phyloP scores from a whole-genome alignment of 2,888 invertebrate genomes.

The Actias luna region DNA sequence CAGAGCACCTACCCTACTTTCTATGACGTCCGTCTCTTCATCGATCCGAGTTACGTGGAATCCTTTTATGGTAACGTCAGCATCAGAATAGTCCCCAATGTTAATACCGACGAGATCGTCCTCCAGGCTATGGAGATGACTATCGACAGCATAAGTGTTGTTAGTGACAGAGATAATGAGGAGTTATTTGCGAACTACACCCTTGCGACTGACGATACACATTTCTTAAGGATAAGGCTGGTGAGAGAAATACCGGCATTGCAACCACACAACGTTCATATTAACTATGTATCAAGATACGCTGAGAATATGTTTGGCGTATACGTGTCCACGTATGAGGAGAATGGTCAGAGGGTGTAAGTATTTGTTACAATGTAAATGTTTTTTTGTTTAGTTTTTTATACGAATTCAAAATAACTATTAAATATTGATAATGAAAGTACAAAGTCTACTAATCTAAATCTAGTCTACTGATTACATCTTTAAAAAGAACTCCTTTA shows the following conservation, averaged over 20 bases:
- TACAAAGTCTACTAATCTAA: no score
- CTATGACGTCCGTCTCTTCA: slow-evolving; percentile 75
- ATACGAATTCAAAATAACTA: no score
- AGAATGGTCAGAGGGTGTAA: slow-evolving; percentile 48
- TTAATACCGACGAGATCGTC: slow-evolving; percentile 51
- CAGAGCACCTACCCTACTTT: slow-evolving; percentile 71
- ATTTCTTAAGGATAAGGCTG: slow-evolving; percentile 76
- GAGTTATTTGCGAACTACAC: slow-evolving; percentile 39
- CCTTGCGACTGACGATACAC: slow-evolving; percentile 56
- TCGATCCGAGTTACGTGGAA: slow-evolving; percentile 64
- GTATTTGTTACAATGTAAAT: slow-evolving; percentile 30
- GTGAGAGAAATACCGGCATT: slow-evolving; percentile 30
- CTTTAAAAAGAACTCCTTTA: no score
- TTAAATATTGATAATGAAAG: no score
- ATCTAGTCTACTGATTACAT: no score
- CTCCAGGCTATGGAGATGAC: slow-evolving; percentile 74
- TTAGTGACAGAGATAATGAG: slow-evolving; percentile 29
- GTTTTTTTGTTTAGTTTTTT: no score
- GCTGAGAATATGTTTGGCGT: slow-evolving; percentile 84
- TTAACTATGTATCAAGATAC: slow-evolving; percentile 81
- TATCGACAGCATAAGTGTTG: slow-evolving; percentile 46
- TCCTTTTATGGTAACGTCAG: slow-evolving; percentile 70
- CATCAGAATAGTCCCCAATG: slow-evolving; percentile 56
- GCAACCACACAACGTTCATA: slow-evolving; percentile 70
- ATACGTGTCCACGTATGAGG: slow-evolving; percentile 80